Conservation (phyloP, 2,888 invertebrate species). For the Ennomos fuscantarius region DNA sequence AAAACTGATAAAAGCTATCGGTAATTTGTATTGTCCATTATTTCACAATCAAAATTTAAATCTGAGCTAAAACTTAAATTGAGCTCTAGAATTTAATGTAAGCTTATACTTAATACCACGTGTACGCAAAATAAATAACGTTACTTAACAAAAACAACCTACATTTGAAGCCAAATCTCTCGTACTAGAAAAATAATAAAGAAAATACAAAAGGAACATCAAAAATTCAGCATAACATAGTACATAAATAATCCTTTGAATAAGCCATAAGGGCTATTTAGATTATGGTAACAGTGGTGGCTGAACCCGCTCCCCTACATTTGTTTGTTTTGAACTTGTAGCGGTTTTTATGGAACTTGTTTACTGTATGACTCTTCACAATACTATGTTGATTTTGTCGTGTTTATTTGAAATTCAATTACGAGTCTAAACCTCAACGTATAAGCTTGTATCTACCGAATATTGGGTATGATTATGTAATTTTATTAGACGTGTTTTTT, state of each 20-base stretch:
- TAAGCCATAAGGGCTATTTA: constrained; percentile 44
- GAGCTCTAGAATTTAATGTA: too few species aligned
- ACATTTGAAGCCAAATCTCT: neutral
- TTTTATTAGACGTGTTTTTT: too few species aligned
- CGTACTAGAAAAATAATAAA: neutral
- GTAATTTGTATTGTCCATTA: too few species aligned
- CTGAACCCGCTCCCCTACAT: constrained; percentile 37
- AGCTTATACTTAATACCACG: too few species aligned
- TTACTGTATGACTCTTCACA: neutral
- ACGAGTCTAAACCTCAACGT: too few species aligned
- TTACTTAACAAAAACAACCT: neutral
- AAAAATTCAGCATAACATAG: constrained; percentile 15
- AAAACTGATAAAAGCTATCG: too few species aligned
- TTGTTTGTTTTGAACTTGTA: constrained; percentile 42
- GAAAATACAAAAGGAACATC: constrained; percentile 42
- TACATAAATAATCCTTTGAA: constrained; percentile 44
- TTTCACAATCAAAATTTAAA: too few species aligned
- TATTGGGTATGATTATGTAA: too few species aligned
- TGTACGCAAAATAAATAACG: neutral
- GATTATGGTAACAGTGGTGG: constrained; percentile 34
- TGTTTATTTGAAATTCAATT: too few species aligned
- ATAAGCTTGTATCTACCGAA: too few species aligned
- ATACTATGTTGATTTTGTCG: too few species aligned
- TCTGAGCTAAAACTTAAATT: too few species aligned
- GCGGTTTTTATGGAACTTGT: neutral